Conservation (phyloP, 1,140 invertebrate genomes). For the Cydia pomonella region DNA sequence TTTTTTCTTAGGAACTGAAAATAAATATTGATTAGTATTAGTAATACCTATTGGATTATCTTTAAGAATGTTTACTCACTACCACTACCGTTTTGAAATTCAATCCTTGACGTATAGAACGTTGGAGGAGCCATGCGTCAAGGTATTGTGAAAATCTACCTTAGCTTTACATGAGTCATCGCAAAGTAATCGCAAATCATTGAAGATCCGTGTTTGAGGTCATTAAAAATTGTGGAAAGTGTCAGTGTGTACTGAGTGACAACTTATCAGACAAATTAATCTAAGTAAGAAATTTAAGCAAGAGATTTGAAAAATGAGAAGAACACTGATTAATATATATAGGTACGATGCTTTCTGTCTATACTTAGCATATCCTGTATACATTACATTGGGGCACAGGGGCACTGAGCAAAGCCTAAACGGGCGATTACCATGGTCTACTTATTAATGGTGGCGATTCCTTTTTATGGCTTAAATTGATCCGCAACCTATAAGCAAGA, state of each 20-base stretch:
- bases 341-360: no score
- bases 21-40: no score
- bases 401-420: no score
- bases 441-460: no score
- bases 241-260: background rate
- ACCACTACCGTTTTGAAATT: background rate
- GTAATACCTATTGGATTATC: background rate
- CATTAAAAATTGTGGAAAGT: background rate
- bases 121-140: background rate
- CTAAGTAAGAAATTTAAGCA: no score
- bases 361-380: no score
- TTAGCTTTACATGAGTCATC: background rate
- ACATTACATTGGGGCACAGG: no score
- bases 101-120: background rate
- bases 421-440: no score
- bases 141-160: background rate
- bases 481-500: background rate
- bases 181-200: background rate
- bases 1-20: no score
- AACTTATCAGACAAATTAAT: background rate
- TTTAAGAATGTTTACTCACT: background rate
- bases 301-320: no score
- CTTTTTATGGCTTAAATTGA: background rate
- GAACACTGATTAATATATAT: no score
- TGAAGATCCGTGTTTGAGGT: background rate